phyloP scores from a whole-genome alignment of 2,888 invertebrate genomes.

The Campopleginae sp. region DNA sequence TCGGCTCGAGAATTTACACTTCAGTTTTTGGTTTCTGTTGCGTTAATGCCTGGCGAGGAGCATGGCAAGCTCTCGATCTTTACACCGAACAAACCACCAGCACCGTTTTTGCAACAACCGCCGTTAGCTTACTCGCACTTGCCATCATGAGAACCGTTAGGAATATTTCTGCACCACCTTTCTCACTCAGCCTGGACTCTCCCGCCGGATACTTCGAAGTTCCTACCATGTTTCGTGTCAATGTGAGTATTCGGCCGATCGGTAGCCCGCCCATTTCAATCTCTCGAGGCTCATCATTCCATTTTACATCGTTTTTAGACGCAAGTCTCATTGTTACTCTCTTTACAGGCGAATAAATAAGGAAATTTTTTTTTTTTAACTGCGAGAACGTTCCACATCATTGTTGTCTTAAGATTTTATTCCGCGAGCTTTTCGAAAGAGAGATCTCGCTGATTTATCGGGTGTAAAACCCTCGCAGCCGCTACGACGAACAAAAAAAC shows the following conservation, averaged over 20 bases:
- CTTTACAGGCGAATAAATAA: background rate
- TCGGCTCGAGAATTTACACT: conserved; percentile 90
- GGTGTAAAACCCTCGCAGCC: background rate
- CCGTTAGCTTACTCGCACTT: conserved; percentile 89
- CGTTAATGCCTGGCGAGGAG: conserved; percentile 95
- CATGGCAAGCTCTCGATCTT: conserved; percentile 91
- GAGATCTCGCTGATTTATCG: background rate
- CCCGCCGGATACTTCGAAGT: conserved; percentile 93
- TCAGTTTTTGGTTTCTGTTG: conserved; percentile 91
- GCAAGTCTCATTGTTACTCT: too few species aligned
- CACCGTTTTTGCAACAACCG: conserved; percentile 88
- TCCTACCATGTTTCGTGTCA: conserved; percentile 92
- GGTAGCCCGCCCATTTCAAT: background rate
- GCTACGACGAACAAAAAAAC: background rate
- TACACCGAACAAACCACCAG: conserved; percentile 87
- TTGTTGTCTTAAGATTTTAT: background rate
- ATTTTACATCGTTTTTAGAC: background rate
- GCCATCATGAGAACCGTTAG: conserved; percentile 89
- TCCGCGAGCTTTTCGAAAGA: background rate
- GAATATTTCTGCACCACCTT: conserved; percentile 93
- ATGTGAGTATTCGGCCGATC: conserved; percentile 87
- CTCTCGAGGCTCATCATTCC: background rate
- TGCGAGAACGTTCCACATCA: background rate
- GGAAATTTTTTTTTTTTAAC: background rate
- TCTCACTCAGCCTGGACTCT: conserved; percentile 90